Base-by-base conservation (phyloP, 2,888 invertebrate genomes). In the Sicus ferrugineus region DNA sequence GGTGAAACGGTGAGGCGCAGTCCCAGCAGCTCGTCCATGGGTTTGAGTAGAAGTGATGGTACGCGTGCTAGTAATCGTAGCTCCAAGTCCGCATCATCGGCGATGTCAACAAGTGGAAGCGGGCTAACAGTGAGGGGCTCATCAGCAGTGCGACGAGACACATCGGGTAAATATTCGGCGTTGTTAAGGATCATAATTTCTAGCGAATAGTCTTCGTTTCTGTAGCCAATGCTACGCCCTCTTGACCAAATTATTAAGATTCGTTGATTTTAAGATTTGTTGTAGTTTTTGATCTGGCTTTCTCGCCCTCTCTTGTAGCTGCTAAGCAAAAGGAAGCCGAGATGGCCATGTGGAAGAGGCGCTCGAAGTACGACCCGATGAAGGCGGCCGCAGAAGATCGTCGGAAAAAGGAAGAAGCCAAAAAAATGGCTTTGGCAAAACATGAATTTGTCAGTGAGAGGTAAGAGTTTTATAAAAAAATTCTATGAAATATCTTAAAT, bases 291-390 rank as follows among this genome's bases (percentile, higher is more conserved):
- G 1, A 30, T 14, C 4, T 23, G n/a, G 64, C 52, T 34, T 42
- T n/a, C 46, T 46, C n/a, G 6, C n/a, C 46, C 64, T 42, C 34
- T 48, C 19, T 81, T 78, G 0, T 81, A 89, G 89, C 87, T 78
- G 87, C 88, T 84, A 89, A 89, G 83, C 89, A 89, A 79, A 89
- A 89, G 83, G 95, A 96, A 84, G 90, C 91, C 34, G 93, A 94
- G 80, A 91, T 95, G 87, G 95, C 95, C 84, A 97, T 97, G 87
- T 98, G 97, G 97, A 95, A 96, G 82, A 89, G 97, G 70, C 88
- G 98, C 73, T 97, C 97, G 78, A 95, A 94, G 77, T 98, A 98
- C 86, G 96, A 98, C 87, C 97, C 97, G 31, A 90, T 94, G 89
- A 93, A 91, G 82, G 95, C 97, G 0, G 97, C 96, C 0, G 94